A percentile compares a stretch with the other conserved stretches of the same genome.
These are phyloP conservation scores for Takifugu bimaculatus DNA, from an alignment of 2,113 vertebrate genomes.

Conservation along the genomic window DNA sequence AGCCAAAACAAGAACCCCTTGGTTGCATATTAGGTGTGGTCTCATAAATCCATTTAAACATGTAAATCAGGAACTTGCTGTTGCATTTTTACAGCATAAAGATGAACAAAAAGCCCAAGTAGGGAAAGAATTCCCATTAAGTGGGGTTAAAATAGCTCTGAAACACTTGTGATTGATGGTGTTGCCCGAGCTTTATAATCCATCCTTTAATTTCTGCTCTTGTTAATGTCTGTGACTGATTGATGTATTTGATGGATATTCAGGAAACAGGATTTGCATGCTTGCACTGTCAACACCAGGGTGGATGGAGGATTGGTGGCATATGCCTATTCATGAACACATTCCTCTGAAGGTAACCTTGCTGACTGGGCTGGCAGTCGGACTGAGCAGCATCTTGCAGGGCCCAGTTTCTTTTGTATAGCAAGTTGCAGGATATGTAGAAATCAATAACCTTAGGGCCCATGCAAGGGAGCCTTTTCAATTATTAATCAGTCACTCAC, in stretches of 20 bases:
- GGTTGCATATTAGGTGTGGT: constrained; percentile 15
- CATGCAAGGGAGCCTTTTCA: constrained; percentile 20
- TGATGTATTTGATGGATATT: constrained; percentile 23
- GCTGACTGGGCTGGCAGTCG: not conserved
- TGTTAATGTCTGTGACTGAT: constrained; percentile 13
- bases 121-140: not conserved
- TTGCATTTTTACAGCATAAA: not conserved
- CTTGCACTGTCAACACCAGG: constrained; percentile 38
- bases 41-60: not conserved
- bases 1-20: not conserved
- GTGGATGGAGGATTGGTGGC: constrained; percentile 8
- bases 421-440: constrained; percentile 1
- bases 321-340: constrained; percentile 48
- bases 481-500: constrained; percentile 34
- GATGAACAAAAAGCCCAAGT: constrained; percentile 16
- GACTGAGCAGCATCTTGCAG: constrained; percentile 14
- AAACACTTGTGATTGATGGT: constrained; percentile 6
- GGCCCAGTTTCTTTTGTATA: not conserved
- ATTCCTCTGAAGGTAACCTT: too few relatives aligned
- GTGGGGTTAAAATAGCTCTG: not conserved
- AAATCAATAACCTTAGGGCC: constrained; percentile 26
- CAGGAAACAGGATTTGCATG: constrained; percentile 34
- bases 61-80: too few relatives aligned
- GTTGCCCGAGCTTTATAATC: not conserved
- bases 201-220: constrained; percentile 4